Evolutionary conservation across 2,888 invertebrate genomes (phyloP), one percentile per base, ranked within the genome.

Genomic region (Muschampia staudingeri): DNA sequence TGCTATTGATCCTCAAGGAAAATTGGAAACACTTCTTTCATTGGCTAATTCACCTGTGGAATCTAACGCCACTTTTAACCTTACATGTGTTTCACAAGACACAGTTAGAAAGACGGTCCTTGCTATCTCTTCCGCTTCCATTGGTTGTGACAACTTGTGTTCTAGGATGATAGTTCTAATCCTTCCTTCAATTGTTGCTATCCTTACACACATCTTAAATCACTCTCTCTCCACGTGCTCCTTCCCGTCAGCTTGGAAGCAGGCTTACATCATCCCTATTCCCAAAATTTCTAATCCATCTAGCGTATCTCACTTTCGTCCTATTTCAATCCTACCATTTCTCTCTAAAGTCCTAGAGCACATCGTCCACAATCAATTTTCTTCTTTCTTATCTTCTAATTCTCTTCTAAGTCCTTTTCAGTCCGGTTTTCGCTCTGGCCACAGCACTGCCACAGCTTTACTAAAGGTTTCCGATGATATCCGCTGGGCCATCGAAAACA

Each of bases 141-240:
- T 56, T n/a, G 56, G 56, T n/a, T 14, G n/a, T n/a, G 56, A 56
- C 25, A 25, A 25, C 19, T 16, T 61, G 8, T 61, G 61, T 16
- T 61, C 48, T 48, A 48, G 48, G 7, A 48, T 48, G 48, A 48
- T 48, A 11, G 14, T 14, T 48, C 7, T 48, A 61, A 61, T n/a
- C n/a, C 42, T 71, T 19, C 71, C 71, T 42, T 19, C 42, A 8
- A 16, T 71, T 11, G 19, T 71, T 1, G 19, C 71, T 42, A 12
- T 71, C 9, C 71, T 71, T 19, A 71, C 71, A 9, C 42, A 71
- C 11, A 71, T 71, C 14, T 71, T 71, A 8, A 71, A 71, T 19
- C 11, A 71, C 19, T 71, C 71, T 16, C 40, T 71, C 3, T 19
- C 19, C 1, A 16, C 71, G 40, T 3, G 19, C 12, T 25, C 8